phyloP scores from a whole-genome alignment of 2,113 vertebrate species.

The Myrmophylax atrothorax region DNA sequence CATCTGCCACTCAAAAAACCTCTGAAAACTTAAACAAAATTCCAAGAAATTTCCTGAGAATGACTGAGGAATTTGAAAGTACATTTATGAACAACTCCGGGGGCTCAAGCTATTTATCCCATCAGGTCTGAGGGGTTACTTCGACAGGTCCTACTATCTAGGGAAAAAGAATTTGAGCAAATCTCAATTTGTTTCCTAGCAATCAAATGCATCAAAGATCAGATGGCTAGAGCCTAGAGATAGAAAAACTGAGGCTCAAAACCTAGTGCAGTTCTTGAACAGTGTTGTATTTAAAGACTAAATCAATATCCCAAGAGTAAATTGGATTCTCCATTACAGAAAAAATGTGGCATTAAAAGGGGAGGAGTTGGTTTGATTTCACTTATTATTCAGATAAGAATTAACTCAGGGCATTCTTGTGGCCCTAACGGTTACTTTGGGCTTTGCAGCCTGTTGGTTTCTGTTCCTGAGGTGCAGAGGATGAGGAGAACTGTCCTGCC shows the following conservation, averaged over 20 bases:
- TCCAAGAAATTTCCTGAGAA: not conserved
- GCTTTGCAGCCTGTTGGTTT: not conserved
- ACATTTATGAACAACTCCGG: not conserved
- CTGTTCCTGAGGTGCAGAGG: not conserved
- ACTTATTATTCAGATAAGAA: not conserved
- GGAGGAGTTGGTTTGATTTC: not conserved
- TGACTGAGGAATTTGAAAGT: not conserved
- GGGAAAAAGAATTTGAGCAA: not conserved
- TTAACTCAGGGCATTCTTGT: not conserved
- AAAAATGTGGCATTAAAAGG: not conserved
- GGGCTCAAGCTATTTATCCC: not conserved
- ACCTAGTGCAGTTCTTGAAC: not conserved
- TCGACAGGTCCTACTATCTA: not conserved
- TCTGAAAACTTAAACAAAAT: not conserved
- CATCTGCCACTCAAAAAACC: not conserved
- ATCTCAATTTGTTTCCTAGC: not conserved
- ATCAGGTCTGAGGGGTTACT: not conserved
- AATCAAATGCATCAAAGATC: not conserved
- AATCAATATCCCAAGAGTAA: not conserved
- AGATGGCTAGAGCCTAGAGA: not conserved
- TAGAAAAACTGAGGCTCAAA: not conserved
- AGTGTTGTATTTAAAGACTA: not conserved
- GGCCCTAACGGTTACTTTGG: not conserved
- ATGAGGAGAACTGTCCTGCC: accelerated
- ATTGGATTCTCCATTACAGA: not conserved